Conservation (phyloP, 1,140 invertebrate genomes). For the Brachionus rotundiformis region DNA sequence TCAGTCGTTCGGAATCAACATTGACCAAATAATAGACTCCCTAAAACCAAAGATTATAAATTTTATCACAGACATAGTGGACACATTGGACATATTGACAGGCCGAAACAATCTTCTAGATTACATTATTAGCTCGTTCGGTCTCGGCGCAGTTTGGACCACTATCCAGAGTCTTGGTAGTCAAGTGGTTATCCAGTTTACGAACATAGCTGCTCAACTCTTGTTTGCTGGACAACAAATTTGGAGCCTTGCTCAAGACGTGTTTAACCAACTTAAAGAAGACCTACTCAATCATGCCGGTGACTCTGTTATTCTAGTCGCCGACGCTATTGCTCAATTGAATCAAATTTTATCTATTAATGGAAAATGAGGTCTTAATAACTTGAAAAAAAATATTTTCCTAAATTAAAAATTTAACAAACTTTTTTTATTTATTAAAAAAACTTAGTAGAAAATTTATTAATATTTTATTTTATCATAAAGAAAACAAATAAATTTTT, state of each 20-base stretch:
- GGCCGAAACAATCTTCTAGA: constrained; percentile 10
- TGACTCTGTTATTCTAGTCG: background rate
- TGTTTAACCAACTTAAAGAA: constrained; percentile 12
- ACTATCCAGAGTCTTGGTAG: constrained; percentile 21
- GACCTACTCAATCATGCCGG: constrained; percentile 27
- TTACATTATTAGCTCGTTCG: background rate
- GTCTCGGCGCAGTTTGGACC: constrained; percentile 5
- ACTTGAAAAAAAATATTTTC: background rate
- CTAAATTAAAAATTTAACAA: background rate
- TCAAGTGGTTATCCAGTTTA: constrained; percentile 32
- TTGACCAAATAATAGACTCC: background rate
- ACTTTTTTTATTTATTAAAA: background rate
- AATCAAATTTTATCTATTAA: constrained; percentile 19
- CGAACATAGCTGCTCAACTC: constrained; percentile 6
- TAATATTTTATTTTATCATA: background rate
- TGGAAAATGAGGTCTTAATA: background rate
- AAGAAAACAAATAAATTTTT: background rate
- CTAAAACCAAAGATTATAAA: constrained; percentile 1
- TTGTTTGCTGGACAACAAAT: constrained; percentile 45
- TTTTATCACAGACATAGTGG: background rate
- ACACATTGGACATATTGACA: background rate
- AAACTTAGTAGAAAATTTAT: background rate
- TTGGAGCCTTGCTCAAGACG: background rate
- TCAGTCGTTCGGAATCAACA: constrained; percentile 33
- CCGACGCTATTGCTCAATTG: constrained; percentile 3